Evolutionary conservation across 2,113 vertebrate genomes (phyloP).

Genomic region (Carassius auratus): DNA sequence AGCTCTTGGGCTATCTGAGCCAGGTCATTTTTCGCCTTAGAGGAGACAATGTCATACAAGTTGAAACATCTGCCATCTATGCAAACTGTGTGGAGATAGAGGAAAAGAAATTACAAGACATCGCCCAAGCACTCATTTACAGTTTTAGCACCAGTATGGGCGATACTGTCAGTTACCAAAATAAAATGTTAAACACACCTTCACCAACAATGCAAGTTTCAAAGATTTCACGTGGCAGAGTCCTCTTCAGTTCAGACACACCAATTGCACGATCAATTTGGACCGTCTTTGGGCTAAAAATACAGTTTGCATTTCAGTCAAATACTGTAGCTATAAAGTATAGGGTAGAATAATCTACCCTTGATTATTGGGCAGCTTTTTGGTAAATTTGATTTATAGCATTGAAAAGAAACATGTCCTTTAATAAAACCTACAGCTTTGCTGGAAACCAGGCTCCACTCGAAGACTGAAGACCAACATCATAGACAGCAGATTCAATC

Average conservation of each 20-base stretch:
- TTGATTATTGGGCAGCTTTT: background rate
- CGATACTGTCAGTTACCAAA: background rate
- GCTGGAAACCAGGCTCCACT: conserved; percentile 71
- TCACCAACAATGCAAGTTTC: conserved; percentile 76
- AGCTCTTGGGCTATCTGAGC: conserved; percentile 75
- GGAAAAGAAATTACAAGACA: background rate
- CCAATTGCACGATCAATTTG: conserved; percentile 77
- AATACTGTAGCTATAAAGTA: background rate
- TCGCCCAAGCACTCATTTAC: background rate
- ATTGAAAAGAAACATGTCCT: background rate
- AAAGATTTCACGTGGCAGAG: conserved; percentile 82
- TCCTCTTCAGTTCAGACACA: conserved; percentile 78
- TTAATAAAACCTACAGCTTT: conserved; percentile 81
- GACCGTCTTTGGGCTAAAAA: conserved; percentile 79
- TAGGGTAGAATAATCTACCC: background rate
- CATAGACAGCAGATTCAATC: conserved; percentile 71
- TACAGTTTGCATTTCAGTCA: background rate
- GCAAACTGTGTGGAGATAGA: conserved; percentile 71
- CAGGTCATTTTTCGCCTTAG: conserved; percentile 70
- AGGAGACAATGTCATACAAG: conserved; percentile 80
- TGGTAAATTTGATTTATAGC: background rate
- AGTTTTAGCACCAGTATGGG: background rate
- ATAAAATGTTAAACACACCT: conserved; percentile 70
- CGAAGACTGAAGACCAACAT: conserved; percentile 77
- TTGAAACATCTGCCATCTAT: conserved; percentile 79